A percentile compares a stretch with the other conserved stretches of the same genome.
phyloP scores from a whole-genome alignment of 2,888 invertebrate genomes.

The Willowsia nigromaculata region DNA sequence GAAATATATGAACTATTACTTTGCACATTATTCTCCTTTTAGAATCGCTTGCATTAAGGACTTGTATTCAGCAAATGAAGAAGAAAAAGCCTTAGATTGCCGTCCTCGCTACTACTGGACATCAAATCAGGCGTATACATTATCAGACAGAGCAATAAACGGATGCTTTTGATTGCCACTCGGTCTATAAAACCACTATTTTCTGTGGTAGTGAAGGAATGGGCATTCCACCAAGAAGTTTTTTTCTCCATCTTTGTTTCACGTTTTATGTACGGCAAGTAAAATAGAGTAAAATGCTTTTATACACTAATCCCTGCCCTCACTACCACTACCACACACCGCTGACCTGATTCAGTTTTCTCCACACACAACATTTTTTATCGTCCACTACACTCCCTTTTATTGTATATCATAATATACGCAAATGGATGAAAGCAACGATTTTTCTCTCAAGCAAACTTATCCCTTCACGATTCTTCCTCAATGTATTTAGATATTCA shows the following conservation, averaged over 20 bases:
- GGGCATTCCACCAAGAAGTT: slow-evolving; percentile 10
- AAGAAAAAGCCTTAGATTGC: too few species aligned
- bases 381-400: neutral
- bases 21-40: too few species aligned
- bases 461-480: neutral
- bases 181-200: neutral
- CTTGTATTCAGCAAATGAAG: too few species aligned
- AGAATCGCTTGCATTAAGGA: too few species aligned
- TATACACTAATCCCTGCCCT: neutral
- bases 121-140: neutral
- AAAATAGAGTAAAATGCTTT: slow-evolving; percentile 36
- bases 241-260: neutral
- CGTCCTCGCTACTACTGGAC: neutral
- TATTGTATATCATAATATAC: neutral
- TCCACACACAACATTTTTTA: neutral
- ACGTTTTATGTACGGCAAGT: neutral
- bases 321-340: neutral
- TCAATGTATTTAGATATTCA: neutral
- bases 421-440: neutral
- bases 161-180: neutral
- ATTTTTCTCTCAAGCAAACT: neutral
- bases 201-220: neutral
- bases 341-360: slow-evolving; percentile 11
- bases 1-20: too few species aligned
- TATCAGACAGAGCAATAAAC: neutral